Conservation (phyloP, 2,888 invertebrate genomes). For the Brenthis ino region DNA sequence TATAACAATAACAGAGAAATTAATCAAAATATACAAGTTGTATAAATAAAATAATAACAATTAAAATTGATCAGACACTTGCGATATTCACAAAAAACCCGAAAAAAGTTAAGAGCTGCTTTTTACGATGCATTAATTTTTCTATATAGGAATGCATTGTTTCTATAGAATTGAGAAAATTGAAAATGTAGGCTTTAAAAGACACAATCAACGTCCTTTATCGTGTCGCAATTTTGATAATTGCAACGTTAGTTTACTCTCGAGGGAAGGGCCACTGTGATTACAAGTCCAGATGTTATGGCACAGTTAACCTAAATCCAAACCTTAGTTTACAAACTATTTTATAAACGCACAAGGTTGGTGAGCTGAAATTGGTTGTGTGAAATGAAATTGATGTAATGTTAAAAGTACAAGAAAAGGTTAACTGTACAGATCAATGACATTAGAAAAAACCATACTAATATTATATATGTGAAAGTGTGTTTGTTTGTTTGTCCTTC, state of each 20-base stretch:
- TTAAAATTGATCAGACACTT: too few species aligned
- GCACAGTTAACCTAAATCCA: constrained; percentile 60
- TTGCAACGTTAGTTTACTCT: constrained; percentile 49
- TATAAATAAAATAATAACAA: too few species aligned
- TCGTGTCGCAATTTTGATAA: constrained; percentile 67
- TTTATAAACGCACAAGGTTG: constrained; percentile 33
- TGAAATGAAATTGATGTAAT: background rate
- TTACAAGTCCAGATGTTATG: constrained; percentile 58
- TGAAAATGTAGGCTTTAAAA: constrained; percentile 33
- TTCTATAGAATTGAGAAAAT: constrained; percentile 20
- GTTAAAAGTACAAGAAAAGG: background rate
- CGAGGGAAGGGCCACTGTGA: constrained; percentile 48
- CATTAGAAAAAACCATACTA: background rate
- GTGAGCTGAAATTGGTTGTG: constrained; percentile 9
- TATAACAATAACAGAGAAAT: too few species aligned
- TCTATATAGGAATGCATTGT: background rate
- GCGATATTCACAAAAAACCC: too few species aligned
- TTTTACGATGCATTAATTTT: background rate
- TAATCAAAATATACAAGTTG: too few species aligned
- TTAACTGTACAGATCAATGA: background rate
- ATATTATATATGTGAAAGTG: too few species aligned
- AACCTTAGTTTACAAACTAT: constrained; percentile 50
- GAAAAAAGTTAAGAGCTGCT: too few species aligned
- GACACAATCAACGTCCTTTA: constrained; percentile 47
- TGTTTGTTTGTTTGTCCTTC: too few species aligned